Evolutionary conservation across 1,140 invertebrate species (phyloP).

Genomic region (Heliconius eleuchia): DNA sequence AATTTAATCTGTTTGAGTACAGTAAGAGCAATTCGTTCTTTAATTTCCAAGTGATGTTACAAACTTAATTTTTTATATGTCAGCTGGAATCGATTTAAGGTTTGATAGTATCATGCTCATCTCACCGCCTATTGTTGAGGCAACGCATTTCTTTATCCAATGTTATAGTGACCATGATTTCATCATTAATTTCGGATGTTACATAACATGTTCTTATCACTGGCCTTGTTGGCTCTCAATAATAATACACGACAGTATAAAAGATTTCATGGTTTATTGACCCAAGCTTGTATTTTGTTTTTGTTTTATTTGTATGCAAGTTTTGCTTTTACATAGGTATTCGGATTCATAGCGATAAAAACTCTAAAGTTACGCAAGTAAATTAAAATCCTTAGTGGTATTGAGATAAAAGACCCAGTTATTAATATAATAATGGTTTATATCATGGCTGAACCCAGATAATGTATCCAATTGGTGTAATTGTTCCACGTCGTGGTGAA

Average conservation of each 20-base stretch:
- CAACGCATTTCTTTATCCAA: constrained; percentile 26
- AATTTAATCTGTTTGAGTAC: neutral
- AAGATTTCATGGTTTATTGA: constrained; percentile 34
- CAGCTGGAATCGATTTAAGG: constrained; percentile 22
- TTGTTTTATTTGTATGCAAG: neutral
- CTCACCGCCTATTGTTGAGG: constrained; percentile 33
- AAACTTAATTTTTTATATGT: neutral
- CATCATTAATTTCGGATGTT: constrained; percentile 28
- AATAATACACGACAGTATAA: constrained; percentile 28
- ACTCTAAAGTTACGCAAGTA: neutral
- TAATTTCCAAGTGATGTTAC: neutral
- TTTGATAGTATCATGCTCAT: constrained; percentile 34
- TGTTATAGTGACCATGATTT: constrained; percentile 24
- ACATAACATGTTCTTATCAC: constrained; percentile 29
- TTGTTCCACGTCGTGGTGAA: constrained; percentile 41
- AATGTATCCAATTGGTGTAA: constrained; percentile 41
- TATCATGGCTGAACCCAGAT: constrained; percentile 37
- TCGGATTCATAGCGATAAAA: neutral
- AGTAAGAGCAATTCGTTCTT: neutral
- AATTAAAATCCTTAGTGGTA: constrained; percentile 14
- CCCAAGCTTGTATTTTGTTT: constrained; percentile 17
- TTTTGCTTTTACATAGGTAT: neutral
- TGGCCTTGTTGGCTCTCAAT: constrained; percentile 30
- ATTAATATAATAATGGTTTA: constrained; percentile 46
- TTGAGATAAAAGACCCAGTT: constrained; percentile 30